phyloP scores from a whole-genome alignment of 1,140 invertebrate genomes.

The Drosophila orosa region DNA sequence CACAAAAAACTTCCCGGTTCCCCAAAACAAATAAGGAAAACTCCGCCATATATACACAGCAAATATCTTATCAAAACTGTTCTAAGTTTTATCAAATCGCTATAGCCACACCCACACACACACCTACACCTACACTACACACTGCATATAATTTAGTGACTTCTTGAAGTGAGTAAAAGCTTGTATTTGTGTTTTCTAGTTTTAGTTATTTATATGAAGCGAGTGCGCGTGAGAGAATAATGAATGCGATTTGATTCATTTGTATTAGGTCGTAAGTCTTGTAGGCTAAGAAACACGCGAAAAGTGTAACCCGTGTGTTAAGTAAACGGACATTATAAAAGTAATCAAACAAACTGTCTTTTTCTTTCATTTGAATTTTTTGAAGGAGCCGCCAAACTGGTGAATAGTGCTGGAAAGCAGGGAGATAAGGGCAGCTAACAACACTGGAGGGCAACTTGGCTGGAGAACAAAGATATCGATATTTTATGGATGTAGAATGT shows the following conservation, averaged over 20 bases:
- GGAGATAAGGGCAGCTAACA: background rate
- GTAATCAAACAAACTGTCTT: slow-evolving; percentile 52
- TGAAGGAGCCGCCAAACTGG: slow-evolving; percentile 13
- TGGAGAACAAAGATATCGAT: background rate
- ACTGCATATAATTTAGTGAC: slow-evolving; percentile 49
- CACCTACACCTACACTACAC: slow-evolving; percentile 9
- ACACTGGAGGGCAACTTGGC: background rate
- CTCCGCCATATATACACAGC: slow-evolving; percentile 42
- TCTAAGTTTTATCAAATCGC: slow-evolving; percentile 74
- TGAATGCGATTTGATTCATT: slow-evolving; percentile 68
- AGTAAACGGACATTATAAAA: slow-evolving; percentile 73
- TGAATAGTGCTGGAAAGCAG: background rate
- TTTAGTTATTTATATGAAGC: slow-evolving; percentile 77
- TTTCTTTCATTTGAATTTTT: slow-evolving; percentile 38
- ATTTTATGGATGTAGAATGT: too few relatives aligned
- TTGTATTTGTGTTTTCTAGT: slow-evolving; percentile 79
- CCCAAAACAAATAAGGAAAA: slow-evolving; percentile 21
- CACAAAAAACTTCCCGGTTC: slow-evolving; percentile 22
- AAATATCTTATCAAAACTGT: slow-evolving; percentile 69
- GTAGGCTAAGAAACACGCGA: slow-evolving; percentile 62
- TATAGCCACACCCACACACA: slow-evolving; percentile 29
- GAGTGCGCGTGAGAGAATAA: slow-evolving; percentile 53
- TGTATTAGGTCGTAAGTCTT: slow-evolving; percentile 68
- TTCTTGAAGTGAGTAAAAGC: slow-evolving; percentile 55
- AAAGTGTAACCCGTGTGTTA: slow-evolving; percentile 59